phyloP scores from a whole-genome alignment of 2,888 invertebrate species.

The Agonopterix heracliana region DNA sequence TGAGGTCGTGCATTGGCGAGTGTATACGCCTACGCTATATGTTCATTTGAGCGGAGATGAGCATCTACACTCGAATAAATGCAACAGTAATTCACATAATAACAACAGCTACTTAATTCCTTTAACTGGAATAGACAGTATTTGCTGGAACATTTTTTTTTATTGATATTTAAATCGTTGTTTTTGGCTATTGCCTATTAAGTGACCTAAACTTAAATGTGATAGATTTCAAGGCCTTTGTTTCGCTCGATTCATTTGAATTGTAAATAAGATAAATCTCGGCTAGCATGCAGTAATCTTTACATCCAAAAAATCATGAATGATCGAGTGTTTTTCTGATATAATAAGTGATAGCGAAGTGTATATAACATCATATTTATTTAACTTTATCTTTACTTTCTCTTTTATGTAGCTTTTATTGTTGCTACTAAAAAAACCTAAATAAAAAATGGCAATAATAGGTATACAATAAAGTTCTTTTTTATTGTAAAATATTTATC shows the following conservation, averaged over 20 bases:
- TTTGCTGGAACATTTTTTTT: slow-evolving; percentile 38
- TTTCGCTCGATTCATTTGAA: slow-evolving; percentile 50
- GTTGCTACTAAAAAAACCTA: slow-evolving; percentile 30
- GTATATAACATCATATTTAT: slow-evolving; percentile 49
- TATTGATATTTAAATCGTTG: slow-evolving; percentile 46
- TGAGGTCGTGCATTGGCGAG: slow-evolving; percentile 59
- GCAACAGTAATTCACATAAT: slow-evolving; percentile 63
- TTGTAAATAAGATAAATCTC: slow-evolving; percentile 68
- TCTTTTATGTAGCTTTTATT: slow-evolving; percentile 25
- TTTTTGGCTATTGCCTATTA: slow-evolving; percentile 67
- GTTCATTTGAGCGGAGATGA: slow-evolving; percentile 69
- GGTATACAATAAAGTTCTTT: slow-evolving; percentile 56
- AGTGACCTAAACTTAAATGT: slow-evolving; percentile 59
- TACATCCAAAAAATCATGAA: slow-evolving; percentile 44
- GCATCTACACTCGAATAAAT: slow-evolving; percentile 57
- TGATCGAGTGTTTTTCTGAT: slow-evolving; percentile 41
- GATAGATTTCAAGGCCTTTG: slow-evolving; percentile 63
- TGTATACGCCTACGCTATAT: slow-evolving; percentile 61
- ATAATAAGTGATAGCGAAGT: slow-evolving; percentile 32
- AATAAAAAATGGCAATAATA: slow-evolving; percentile 69
- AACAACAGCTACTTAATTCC: slow-evolving; percentile 51
- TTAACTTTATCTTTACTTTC: slow-evolving; percentile 45
- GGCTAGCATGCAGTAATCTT: slow-evolving; percentile 52
- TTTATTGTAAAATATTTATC: slow-evolving; percentile 64
- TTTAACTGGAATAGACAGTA: slow-evolving; percentile 48